Base-by-base conservation (phyloP, 2,113 vertebrate genomes). In the Phainopepla nitens region DNA sequence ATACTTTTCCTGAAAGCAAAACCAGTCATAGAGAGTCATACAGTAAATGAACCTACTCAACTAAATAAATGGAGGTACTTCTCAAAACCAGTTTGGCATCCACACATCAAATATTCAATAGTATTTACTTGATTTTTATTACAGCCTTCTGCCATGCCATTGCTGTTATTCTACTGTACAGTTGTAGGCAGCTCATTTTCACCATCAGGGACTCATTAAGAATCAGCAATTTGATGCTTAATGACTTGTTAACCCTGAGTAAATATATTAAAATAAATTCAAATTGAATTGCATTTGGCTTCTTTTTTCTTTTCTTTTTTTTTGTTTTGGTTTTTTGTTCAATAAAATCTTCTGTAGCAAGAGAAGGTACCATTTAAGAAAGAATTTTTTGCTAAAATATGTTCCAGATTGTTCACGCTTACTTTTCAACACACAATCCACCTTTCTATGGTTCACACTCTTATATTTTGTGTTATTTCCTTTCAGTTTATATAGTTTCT, bases 221-320 rank as follows among this genome's bases (percentile, higher is more conserved):
- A 96, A 84, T 94, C 77, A 98, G 92, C 87, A 97, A 98, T 98
- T 98, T 97, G 85, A 95, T 97, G 97, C 82, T 97, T 97, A 98
- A 98, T 97, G 97, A 98, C 79, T 98, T 98, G 97, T 97, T 98
- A 98, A 97, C 96, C 91, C 89, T 96, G 92, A 97, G 85, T 97
- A 98, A 98, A 98, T 98, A 98, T 97, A 97, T 97, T 97, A 97
- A 98, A 98, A 98, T 97, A 98, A 96, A 98, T 98, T 97, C 82
- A 96, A 97, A 96, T 87, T 94, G 82, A 97, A 98, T 92, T 95
- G 92, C 70, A 93, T 66, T 51, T 10, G 56, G 58, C 60, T 93
- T 95, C 9, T 41, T 39, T 36, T 68, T 28, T 41, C 2, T 19
- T 47, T 13, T 10, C 1, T 13, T 47, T 36, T 31, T 10, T 4